Base-by-base conservation (phyloP, 2,113 vertebrate species). In the Raphicerus campestris region DNA sequence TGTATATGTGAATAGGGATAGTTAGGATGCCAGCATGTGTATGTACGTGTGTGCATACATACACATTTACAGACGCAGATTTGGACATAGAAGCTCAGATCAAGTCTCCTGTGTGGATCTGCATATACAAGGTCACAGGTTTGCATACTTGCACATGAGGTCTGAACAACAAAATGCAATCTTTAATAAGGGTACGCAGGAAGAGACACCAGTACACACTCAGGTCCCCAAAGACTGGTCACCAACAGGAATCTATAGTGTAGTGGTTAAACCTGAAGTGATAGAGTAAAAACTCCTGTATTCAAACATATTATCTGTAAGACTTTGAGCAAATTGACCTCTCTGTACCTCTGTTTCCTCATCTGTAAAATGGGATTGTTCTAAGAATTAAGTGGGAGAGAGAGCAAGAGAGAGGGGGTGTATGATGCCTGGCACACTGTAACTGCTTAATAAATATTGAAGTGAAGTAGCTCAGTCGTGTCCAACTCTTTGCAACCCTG, bases 11-110 rank as follows among this genome's bases (percentile, higher is more conserved):
- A 49, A 32, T 7, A 7, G 2, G 20, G 58, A 45, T 13, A n/a
- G n/a, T n/a, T n/a, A 17, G 20, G 15, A 14, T 3, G 26, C 0
- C 6, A 22, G 26, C 0, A 1, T 28, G 35, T 0, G 1, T 0
- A 13, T 3, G 22, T n/a, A 53, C 4, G 0, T 81, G 47, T n/a
- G 10, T 13, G 9, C 47, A 30, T 14, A 19, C 10, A 30, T 13
- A 56, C 32, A 13, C 8, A 5, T 19, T 30, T 6, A 19, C n/a
- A 13, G n/a, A 28, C 14, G 11, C 32, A 63, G 14, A 42, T 51
- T 17, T 28, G 82, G 32, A 32, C 39, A 8, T 3, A 35, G 30
- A 47, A 58, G 73, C 35, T n/a, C 53, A 61, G 84, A 26, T 26
- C 70, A 22, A 5, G 53, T 13, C 42, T 86, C 28, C 35, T 19